Percentiles rank a stretch among this genome's conserved stretches.
phyloP scores from a whole-genome alignment of 2,888 invertebrate genomes.

The Eupelmus urozonus region DNA sequence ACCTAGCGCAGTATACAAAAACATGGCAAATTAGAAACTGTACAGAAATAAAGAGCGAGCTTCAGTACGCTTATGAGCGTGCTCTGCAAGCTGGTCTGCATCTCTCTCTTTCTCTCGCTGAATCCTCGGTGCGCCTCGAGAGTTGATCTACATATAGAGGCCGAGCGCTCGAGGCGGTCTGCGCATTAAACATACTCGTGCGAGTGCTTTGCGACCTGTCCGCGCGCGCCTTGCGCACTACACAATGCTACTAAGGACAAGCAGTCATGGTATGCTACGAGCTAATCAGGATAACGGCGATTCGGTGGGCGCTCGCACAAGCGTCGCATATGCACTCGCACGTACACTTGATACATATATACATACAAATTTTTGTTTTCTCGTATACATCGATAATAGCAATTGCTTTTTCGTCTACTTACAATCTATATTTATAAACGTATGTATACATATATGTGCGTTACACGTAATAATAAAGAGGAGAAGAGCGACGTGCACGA shows the following conservation, averaged over 20 bases:
- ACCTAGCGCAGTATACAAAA: not conserved
- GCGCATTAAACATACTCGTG: not conserved
- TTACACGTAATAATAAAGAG: no score
- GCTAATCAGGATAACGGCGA: conserved; percentile 45
- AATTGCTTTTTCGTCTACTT: not conserved
- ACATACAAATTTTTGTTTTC: not conserved
- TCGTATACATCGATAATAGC: not conserved
- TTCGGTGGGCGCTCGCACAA: conserved; percentile 16
- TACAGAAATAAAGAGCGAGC: not conserved
- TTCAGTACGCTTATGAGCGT: no score
- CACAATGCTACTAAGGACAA: no score
- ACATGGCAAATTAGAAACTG: not conserved
- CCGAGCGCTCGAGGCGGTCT: conserved; percentile 1
- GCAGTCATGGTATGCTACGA: conserved; percentile 1
- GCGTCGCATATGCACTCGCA: conserved; percentile 10
- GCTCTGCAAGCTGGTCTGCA: not conserved
- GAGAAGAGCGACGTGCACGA: no score
- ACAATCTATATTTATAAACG: not conserved
- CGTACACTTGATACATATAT: not conserved
- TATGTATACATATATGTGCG: not conserved
- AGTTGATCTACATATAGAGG: not conserved
- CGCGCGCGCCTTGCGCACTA: not conserved
- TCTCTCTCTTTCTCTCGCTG: not conserved
- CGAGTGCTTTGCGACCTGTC: no score
- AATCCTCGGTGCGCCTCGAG: not conserved